phyloP scores from a whole-genome alignment of 2,888 invertebrate species.

The Drosophila meridiana region DNA sequence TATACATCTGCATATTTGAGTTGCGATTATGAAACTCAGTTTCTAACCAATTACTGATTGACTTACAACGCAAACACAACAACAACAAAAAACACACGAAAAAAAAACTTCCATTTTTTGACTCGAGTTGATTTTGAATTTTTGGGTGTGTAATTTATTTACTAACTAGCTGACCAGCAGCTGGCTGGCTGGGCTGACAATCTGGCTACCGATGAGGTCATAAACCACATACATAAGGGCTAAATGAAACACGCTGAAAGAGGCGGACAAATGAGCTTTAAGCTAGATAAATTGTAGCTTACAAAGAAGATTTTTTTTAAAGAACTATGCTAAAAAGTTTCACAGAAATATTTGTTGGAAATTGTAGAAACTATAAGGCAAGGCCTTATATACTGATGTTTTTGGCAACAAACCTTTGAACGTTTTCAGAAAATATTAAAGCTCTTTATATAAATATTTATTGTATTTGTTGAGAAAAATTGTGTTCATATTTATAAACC shows the following conservation, averaged over 20 bases:
- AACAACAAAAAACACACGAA: neutral
- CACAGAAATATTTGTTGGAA: too few species aligned
- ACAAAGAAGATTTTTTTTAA: neutral
- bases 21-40: constrained; percentile 49
- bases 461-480: too few species aligned
- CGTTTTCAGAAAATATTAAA: too few species aligned
- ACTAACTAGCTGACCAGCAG: constrained; percentile 18
- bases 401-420: too few species aligned
- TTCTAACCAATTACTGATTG: constrained; percentile 64
- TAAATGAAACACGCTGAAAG: constrained; percentile 6
- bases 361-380: too few species aligned
- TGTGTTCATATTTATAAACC: too few species aligned
- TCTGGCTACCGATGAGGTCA: constrained; percentile 45
- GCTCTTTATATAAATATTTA: too few species aligned
- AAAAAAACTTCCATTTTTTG: constrained; percentile 27
- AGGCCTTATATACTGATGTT: too few species aligned
- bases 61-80: constrained; percentile 39
- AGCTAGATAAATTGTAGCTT: neutral
- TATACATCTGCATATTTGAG: constrained; percentile 8
- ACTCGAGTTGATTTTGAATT: constrained; percentile 11
- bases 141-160: constrained; percentile 35
- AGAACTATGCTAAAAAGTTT: neutral
- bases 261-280: neutral
- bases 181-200: constrained; percentile 12
- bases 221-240: constrained; percentile 33